These are phyloP conservation scores for Nebria ingens DNA, from an alignment of 1,140 invertebrate species.

Conservation along the genomic window DNA sequence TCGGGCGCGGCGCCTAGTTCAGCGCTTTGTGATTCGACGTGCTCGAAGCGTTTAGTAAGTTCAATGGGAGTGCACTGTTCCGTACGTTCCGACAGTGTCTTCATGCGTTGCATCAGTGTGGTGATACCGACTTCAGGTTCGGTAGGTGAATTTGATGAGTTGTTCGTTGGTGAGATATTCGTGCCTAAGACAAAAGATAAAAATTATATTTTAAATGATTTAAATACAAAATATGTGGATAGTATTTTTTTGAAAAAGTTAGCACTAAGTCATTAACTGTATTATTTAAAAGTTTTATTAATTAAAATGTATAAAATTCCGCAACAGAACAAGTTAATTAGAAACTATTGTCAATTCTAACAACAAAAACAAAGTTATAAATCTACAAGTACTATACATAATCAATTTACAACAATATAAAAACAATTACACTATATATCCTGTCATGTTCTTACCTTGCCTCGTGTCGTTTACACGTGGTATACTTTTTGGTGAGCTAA, in stretches of 20 bases:
- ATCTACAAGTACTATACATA: too few relatives aligned
- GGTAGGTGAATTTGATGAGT: slow-evolving; percentile 28
- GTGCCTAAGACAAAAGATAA: background rate
- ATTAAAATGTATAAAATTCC: too few relatives aligned
- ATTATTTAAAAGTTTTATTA: too few relatives aligned
- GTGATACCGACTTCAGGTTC: slow-evolving; percentile 55
- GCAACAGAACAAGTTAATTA: too few relatives aligned
- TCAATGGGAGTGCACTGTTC: slow-evolving; percentile 66
- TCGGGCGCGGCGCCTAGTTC: slow-evolving; percentile 49
- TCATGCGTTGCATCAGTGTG: slow-evolving; percentile 72
- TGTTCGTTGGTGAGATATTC: slow-evolving; percentile 5
- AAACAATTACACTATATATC: too few relatives aligned
- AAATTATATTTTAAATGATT: too few relatives aligned
- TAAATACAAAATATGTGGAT: background rate
- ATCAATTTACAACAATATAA: too few relatives aligned
- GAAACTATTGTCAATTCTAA: too few relatives aligned
- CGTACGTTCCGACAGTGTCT: slow-evolving; percentile 58
- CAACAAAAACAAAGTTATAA: too few relatives aligned
- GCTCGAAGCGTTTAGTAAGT: slow-evolving; percentile 64
- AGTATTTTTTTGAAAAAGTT: too few relatives aligned
- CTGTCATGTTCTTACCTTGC: slow-evolving; percentile 18
- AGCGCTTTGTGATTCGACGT: slow-evolving; percentile 62
- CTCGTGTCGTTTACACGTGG: slow-evolving; percentile 25
- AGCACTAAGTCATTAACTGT: background rate
- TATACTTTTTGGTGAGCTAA: slow-evolving; percentile 28